Base-by-base conservation (phyloP, 2,797 vertebrate genomes). In the Scarus forsteni region DNA sequence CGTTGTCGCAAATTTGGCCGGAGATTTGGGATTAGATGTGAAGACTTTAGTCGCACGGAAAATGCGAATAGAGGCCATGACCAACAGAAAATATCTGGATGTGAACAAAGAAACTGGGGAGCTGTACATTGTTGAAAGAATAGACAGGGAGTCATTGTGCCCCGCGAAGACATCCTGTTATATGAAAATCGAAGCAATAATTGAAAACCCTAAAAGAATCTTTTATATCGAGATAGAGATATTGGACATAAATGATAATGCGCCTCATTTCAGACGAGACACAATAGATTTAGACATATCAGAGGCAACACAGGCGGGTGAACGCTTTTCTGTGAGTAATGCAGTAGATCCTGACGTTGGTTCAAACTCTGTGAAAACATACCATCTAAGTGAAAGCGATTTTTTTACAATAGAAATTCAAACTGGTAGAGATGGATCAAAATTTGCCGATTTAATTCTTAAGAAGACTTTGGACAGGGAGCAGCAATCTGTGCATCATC, bases 261-360 rank as follows among this genome's bases (percentile, higher is more conserved):
- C 89, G 14, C 89, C 89, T 0, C 70, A 80, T 0, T 91, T 90
- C 62, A 10, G 86, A 1, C 27, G 81, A 35, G 83, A 79, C 13
- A 52, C 6, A 0, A 88, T 88, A 1, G 19, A 85, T n/a, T 51
- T 92, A 15, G 89, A 92, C 1, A 84, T 92, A 6, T 84, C 85
- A 0, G 91, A 92, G 42, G 63, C 89, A 0, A 85, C 85, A 0
- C 42, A 64, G 0, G 40, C 15, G 1, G 86, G 88, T 0, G 89
- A 92, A 13, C 62, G 88, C 11, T 92, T 92, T 27, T 89, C 89
- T 8, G 38, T 91, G 0, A 87, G 79, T 10, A 90, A 86, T 14
- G 90, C 90, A 7, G 83, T 88, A 9, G 90, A 92, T 53, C 77
- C 89, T 0, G 90, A 92, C 19, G 66, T 81, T 14, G 91, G 89